phyloP scores from a whole-genome alignment of 2,797 vertebrate species.

The Cuniculus paca region DNA sequence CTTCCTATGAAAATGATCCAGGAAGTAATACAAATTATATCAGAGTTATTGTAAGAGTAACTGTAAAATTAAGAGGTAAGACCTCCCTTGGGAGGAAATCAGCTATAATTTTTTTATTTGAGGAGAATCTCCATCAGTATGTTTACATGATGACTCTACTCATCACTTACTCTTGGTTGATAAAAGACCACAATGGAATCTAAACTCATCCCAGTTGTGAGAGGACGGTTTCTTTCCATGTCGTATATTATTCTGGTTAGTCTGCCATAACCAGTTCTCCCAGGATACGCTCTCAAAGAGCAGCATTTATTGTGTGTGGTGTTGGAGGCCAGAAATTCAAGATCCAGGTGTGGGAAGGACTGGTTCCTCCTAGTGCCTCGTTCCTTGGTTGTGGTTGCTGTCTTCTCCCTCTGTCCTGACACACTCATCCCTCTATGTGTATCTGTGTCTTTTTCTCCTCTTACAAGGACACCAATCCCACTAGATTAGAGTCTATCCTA shows the following conservation, averaged over 20 bases:
- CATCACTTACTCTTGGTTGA: too few species aligned
- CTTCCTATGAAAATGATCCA: neutral
- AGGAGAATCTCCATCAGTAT: neutral
- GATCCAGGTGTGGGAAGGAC: neutral
- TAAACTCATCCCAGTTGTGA: too few species aligned
- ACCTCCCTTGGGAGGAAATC: neutral
- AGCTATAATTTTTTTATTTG: neutral
- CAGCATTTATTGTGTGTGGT: neutral
- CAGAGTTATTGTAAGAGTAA: too few species aligned
- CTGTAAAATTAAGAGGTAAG: neutral
- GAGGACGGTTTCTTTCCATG: neutral
- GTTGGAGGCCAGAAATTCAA: neutral
- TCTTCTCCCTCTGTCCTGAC: too few species aligned
- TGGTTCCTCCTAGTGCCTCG: neutral
- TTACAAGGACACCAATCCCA: neutral
- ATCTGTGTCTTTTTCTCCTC: neutral
- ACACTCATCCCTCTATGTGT: neutral
- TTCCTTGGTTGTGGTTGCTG: accelerated
- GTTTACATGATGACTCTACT: neutral
- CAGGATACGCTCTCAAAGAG: neutral
- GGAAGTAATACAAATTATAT: neutral
- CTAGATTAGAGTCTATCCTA: too few species aligned
- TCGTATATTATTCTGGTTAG: accelerated
- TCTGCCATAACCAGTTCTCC: accelerated
- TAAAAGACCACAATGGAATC: too few species aligned